A percentile compares a stretch with the other conserved stretches of the same genome.
Conservation (phyloP, 2,797 vertebrate species). For the Leptatherina wallacei region DNA sequence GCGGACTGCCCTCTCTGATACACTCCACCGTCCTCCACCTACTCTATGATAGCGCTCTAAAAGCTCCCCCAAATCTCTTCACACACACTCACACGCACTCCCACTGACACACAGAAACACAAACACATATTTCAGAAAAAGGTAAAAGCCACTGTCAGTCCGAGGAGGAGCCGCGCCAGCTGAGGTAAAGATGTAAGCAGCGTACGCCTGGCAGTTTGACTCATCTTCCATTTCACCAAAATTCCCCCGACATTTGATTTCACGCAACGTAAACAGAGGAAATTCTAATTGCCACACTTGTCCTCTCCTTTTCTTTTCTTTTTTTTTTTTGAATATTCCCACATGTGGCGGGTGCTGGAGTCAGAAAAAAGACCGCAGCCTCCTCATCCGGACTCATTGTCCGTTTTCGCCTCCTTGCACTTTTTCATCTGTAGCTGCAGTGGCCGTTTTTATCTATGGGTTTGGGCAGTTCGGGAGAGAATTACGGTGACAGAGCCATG, state of each 20-base stretch:
- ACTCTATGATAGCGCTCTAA: constrained; percentile 79
- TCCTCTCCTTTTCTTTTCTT: constrained; percentile 39
- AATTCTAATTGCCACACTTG: constrained; percentile 58
- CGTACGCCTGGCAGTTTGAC: constrained; percentile 57
- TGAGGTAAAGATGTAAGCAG: constrained; percentile 52
- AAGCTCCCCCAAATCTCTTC: constrained; percentile 71
- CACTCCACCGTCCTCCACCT: constrained; percentile 75
- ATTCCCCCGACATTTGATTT: constrained; percentile 62
- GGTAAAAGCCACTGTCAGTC: constrained; percentile 59
- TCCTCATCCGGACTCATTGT: constrained; percentile 28
- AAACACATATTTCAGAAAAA: constrained; percentile 64
- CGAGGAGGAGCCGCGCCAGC: constrained; percentile 35
- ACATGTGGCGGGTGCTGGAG: constrained; percentile 32
- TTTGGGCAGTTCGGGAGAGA: constrained; percentile 78
- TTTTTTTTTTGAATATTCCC: constrained; percentile 28
- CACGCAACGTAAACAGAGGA: constrained; percentile 59
- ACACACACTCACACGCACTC: constrained; percentile 53
- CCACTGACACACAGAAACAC: constrained; percentile 59
- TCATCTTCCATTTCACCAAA: constrained; percentile 60
- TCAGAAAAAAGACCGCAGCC: constrained; percentile 9
- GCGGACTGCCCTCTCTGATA: constrained; percentile 72
- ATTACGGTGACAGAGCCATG: constrained; percentile 81
- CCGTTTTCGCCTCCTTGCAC: constrained; percentile 41
- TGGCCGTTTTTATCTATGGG: constrained; percentile 69
- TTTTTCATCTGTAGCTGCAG: constrained; percentile 51